Percentiles rank a stretch among this genome's conserved stretches.
phyloP scores from a whole-genome alignment of 2,888 invertebrate species.

The Leucania comma region DNA sequence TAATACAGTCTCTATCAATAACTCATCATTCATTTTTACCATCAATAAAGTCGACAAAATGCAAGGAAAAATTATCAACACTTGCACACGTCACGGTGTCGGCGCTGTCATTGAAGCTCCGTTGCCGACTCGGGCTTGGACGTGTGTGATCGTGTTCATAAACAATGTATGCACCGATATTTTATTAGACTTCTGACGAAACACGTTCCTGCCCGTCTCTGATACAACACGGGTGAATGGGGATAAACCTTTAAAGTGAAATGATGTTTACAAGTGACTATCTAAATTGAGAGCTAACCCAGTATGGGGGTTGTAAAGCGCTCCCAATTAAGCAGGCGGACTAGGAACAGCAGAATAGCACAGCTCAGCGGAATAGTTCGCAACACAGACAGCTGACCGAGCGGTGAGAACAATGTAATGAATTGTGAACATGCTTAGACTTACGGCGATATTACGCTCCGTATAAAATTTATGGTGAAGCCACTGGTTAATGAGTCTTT shows the following conservation, averaged over 20 bases:
- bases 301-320: slow-evolving; percentile 77
- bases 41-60: too few species aligned
- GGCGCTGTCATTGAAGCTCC: too few species aligned
- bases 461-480: slow-evolving; percentile 40
- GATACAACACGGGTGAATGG: too few species aligned
- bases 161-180: too few species aligned
- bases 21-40: too few species aligned
- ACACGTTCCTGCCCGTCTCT: too few species aligned
- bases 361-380: slow-evolving; percentile 59
- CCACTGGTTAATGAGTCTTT: slow-evolving; percentile 39
- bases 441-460: slow-evolving; percentile 33
- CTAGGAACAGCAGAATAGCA: slow-evolving; percentile 70
- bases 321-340: slow-evolving; percentile 76
- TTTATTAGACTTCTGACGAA: too few species aligned
- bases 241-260: slow-evolving; percentile 54
- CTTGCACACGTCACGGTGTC: too few species aligned
- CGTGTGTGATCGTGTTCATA: too few species aligned
- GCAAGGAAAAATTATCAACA: too few species aligned
- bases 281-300: slow-evolving; percentile 73
- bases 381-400: slow-evolving; percentile 43
- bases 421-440: slow-evolving; percentile 65
- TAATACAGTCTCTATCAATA: too few species aligned
- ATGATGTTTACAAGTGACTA: slow-evolving; percentile 66
- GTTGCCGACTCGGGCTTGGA: too few species aligned
- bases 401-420: slow-evolving; percentile 62